These are phyloP conservation scores for Elgaria multicarinata DNA, from an alignment of 2,113 vertebrate genomes.

Conservation along the genomic window DNA sequence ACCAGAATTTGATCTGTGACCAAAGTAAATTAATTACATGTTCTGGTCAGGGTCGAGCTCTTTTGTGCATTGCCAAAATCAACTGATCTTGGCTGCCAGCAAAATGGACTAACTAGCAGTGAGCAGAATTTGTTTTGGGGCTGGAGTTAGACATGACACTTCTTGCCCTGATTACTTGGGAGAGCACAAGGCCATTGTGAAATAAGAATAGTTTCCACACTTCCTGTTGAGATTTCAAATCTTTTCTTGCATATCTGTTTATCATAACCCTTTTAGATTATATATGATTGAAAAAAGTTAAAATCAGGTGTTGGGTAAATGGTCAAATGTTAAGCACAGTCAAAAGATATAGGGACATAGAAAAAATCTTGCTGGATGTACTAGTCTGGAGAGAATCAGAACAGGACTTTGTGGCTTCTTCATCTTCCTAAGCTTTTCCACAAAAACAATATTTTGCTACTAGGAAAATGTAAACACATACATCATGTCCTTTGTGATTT, in stretches of 20 bases:
- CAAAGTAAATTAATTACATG: background rate
- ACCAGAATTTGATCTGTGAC: background rate
- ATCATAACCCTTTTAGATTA: conserved; percentile 21
- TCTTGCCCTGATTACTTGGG: background rate
- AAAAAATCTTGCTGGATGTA: background rate
- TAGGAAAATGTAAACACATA: background rate
- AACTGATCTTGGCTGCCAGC: background rate
- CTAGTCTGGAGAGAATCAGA: background rate
- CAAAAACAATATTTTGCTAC: background rate
- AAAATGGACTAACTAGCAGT: background rate
- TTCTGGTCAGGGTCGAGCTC: background rate
- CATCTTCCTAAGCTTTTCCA: background rate
- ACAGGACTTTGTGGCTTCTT: background rate
- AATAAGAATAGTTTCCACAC: background rate
- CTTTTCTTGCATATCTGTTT: conserved; percentile 33
- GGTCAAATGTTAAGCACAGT: background rate
- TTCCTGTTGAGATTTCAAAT: background rate
- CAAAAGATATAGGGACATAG: background rate
- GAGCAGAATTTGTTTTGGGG: conserved; percentile 16
- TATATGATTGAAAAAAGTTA: conserved; percentile 19
- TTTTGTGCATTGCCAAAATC: background rate
- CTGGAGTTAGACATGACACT: conserved; percentile 8
- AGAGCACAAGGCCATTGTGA: background rate
- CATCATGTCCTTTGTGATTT: background rate
- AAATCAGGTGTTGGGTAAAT: conserved; percentile 1